These are phyloP conservation scores for Sinhomidia bicolor DNA, from an alignment of 2,888 invertebrate genomes.

Conservation along the genomic window DNA sequence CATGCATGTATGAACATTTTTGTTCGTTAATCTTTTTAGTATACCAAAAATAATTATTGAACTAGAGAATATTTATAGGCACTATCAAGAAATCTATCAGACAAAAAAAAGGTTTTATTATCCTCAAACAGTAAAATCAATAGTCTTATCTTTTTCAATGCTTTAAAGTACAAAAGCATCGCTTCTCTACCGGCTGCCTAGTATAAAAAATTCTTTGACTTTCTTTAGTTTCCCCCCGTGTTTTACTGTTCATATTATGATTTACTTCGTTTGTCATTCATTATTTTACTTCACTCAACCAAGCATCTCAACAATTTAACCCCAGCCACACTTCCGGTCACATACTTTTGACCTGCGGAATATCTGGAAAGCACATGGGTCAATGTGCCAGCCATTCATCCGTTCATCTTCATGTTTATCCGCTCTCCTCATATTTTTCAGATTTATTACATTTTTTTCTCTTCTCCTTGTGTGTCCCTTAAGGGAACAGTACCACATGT, in stretches of 20 bases:
- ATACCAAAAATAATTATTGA: no score
- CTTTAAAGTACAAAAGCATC: no score
- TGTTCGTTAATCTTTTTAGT: no score
- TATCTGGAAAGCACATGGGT: conserved; percentile 80
- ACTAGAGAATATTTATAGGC: no score
- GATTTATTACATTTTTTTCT: conserved; percentile 37
- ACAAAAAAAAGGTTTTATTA: no score
- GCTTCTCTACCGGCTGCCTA: no score
- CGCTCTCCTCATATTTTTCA: conserved; percentile 42
- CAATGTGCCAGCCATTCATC: conserved; percentile 77
- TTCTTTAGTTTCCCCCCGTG: no score
- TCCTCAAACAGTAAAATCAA: no score
- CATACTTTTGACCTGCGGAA: conserved; percentile 78
- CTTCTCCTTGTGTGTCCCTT: conserved; percentile 59
- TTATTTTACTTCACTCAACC: conserved; percentile 28
- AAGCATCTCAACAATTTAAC: conserved; percentile 75
- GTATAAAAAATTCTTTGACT: no score
- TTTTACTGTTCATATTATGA: neutral
- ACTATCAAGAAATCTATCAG: no score
- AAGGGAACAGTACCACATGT: conserved; percentile 65
- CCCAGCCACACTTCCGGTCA: conserved; percentile 80
- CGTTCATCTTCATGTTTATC: conserved; percentile 64
- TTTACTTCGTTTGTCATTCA: conserved; percentile 15
- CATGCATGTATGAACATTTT: no score
- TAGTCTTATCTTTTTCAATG: no score